Evolutionary conservation across 2,113 vertebrate species (phyloP).

Genomic region (Bufo gargarizans): DNA sequence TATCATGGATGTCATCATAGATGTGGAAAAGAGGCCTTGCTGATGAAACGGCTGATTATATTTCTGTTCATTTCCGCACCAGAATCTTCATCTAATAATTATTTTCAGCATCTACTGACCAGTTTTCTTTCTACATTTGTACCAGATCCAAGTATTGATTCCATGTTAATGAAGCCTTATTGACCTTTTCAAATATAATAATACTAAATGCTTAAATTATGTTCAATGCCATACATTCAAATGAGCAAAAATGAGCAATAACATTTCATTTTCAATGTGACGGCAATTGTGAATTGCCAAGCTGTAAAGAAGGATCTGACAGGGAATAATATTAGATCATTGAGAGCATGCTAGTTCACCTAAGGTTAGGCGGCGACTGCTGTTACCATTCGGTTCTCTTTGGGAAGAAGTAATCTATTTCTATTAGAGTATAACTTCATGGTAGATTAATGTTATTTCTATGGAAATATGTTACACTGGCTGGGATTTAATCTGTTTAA

Average conservation of each 20-base stretch:
- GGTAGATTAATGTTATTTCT: conserved; percentile 1
- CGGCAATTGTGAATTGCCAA: background rate
- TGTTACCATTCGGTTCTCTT: background rate
- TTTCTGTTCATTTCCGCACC: background rate
- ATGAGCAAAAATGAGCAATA: background rate
- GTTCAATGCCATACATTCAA: conserved; percentile 14
- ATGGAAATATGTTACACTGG: background rate
- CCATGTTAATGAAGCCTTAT: conserved; percentile 7
- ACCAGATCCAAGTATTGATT: conserved; percentile 29
- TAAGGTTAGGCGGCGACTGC: background rate
- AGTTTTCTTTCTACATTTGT: conserved; percentile 2
- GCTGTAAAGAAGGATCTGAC: background rate
- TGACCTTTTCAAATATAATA: conserved; percentile 33
- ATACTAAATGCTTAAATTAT: conserved; percentile 17
- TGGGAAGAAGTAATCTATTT: background rate
- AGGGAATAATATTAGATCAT: background rate
- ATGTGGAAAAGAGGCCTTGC: too few relatives aligned
- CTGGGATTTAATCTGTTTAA: background rate
- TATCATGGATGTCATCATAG: too few relatives aligned
- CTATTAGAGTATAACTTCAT: background rate
- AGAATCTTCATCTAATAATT: background rate
- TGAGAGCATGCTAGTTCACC: background rate
- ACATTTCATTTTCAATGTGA: background rate
- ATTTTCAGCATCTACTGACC: background rate
- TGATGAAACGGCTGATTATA: too few relatives aligned